Conservation (phyloP, 1,140 invertebrate species). For the Anthonomus grandis region DNA sequence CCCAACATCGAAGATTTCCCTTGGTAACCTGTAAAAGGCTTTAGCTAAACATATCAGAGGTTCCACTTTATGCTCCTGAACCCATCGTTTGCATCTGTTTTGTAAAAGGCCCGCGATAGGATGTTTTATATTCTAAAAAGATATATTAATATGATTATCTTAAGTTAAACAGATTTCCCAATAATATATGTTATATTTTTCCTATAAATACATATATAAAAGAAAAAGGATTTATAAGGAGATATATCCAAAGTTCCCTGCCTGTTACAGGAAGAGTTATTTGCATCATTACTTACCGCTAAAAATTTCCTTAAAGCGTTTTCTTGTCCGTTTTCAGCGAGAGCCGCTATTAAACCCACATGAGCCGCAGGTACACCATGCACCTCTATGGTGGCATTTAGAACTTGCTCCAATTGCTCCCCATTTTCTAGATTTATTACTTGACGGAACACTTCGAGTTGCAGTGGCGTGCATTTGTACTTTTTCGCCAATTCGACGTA, state of each 20-base stretch:
- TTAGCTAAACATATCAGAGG: constrained; percentile 50
- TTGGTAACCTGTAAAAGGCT: constrained; percentile 42
- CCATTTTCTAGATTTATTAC: constrained; percentile 47
- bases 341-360: constrained; percentile 50
- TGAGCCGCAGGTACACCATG: constrained; percentile 49
- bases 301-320: constrained; percentile 51
- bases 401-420: constrained; percentile 48
- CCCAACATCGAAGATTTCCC: constrained; percentile 40
- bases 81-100: constrained; percentile 53
- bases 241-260: not conserved
- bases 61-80: constrained; percentile 49
- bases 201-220: not conserved
- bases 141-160: constrained; percentile 10
- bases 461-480: constrained; percentile 54
- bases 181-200: not conserved
- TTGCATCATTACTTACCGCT: constrained; percentile 33
- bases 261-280: not conserved
- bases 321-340: constrained; percentile 53
- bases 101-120: constrained; percentile 34
- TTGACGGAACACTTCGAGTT: constrained; percentile 53
- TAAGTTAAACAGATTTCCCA: constrained; percentile 16
- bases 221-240: not conserved
- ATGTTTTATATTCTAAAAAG: constrained; percentile 22
- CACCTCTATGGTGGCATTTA: constrained; percentile 45
- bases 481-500: constrained; percentile 47